Evolutionary conservation across 2,888 invertebrate species (phyloP).

Genomic region (Nowickia ferox): DNA sequence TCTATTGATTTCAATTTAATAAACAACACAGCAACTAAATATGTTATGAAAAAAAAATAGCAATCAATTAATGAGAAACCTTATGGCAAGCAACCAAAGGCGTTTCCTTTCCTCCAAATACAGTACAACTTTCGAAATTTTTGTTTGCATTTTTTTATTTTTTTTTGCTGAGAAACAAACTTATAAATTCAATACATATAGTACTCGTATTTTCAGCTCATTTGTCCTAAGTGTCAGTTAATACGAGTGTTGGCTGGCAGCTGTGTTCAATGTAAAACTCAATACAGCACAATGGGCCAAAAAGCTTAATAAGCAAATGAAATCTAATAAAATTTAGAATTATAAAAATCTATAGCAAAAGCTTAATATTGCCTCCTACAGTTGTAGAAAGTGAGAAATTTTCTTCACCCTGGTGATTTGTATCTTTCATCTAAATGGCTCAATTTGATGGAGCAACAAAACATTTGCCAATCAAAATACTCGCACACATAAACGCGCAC

Average conservation of each 20-base stretch:
- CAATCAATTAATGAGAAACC: constrained; percentile 28
- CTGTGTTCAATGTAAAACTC: constrained; percentile 1
- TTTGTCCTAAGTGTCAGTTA: not conserved
- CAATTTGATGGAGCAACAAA: constrained; percentile 68
- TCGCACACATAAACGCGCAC: not conserved
- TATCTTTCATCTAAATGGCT: constrained; percentile 68
- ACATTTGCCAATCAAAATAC: constrained; percentile 70
- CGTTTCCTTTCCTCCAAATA: constrained; percentile 32
- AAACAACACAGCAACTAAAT: not conserved
- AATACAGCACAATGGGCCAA: not conserved
- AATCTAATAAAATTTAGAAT: too few species aligned
- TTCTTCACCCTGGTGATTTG: too few species aligned
- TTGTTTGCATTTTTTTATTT: constrained; percentile 4
- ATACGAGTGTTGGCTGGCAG: not conserved
- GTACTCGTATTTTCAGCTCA: constrained; percentile 14
- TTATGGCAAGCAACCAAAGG: constrained; percentile 26
- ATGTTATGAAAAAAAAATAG: not conserved
- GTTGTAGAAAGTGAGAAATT: too few species aligned
- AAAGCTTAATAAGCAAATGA: too few species aligned
- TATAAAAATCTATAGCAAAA: too few species aligned
- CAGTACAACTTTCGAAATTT: constrained; percentile 38
- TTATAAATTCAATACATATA: constrained; percentile 33
- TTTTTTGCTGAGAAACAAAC: constrained; percentile 3
- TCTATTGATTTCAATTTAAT: not conserved
- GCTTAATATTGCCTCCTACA: too few species aligned